Conservation (phyloP, 1,140 invertebrate genomes). For the Cecropterus lyciades region DNA sequence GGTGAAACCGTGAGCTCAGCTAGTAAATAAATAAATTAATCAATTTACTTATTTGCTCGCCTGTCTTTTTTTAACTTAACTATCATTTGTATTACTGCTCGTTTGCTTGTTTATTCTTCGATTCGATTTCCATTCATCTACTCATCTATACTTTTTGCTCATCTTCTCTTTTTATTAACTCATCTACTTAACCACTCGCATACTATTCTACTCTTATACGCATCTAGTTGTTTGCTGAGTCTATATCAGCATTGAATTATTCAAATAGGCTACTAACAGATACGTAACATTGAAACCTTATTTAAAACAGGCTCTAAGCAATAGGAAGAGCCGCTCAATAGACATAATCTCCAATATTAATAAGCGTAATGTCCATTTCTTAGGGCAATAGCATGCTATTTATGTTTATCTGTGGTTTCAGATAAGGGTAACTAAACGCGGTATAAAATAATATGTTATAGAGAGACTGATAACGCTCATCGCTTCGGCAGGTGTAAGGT, state of each 20-base stretch:
- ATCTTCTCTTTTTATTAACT: too few species aligned
- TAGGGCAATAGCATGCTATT: conserved; percentile 36
- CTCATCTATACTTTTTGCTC: too few species aligned
- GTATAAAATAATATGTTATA: conserved; percentile 44
- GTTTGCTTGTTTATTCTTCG: too few species aligned
- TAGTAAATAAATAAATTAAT: too few species aligned
- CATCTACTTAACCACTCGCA: too few species aligned
- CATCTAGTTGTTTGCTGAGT: too few species aligned
- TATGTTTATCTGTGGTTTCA: conserved; percentile 41
- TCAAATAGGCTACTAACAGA: neutral
- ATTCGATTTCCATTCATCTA: too few species aligned
- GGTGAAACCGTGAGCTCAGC: too few species aligned
- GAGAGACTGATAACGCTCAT: conserved; percentile 8
- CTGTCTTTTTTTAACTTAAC: too few species aligned
- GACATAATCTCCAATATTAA: conserved; percentile 20
- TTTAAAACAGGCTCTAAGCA: neutral
- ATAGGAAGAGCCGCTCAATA: neutral
- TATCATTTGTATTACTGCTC: too few species aligned
- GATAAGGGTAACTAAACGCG: conserved; percentile 38
- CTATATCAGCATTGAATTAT: neutral
- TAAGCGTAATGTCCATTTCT: conserved; percentile 26
- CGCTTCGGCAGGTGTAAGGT: conserved; percentile 21
- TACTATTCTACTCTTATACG: too few species aligned
- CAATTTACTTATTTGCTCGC: too few species aligned
- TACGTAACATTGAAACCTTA: conserved; percentile 2